These are phyloP conservation scores for Rhabdomys dilectus DNA, from an alignment of 2,113 vertebrate genomes.

Conservation along the genomic window DNA sequence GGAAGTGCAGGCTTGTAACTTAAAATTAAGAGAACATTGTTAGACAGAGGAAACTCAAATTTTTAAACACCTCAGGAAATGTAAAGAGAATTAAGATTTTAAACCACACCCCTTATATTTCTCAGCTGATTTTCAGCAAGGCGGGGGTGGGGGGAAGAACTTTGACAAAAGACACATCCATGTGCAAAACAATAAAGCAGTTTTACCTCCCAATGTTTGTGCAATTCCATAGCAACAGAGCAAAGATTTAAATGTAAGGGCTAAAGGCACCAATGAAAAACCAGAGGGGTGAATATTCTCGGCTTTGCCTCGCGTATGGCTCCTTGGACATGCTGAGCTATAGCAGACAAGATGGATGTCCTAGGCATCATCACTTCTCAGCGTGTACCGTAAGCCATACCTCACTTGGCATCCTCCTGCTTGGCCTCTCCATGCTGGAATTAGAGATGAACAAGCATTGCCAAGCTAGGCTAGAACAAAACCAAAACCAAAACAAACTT, in stretches of 20 bases:
- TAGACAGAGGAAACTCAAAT: neutral
- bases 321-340: neutral
- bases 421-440: neutral
- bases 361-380: neutral
- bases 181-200: neutral
- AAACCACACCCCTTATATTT: neutral
- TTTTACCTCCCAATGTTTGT: neutral
- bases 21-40: neutral
- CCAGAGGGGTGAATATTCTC: neutral
- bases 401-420: neutral
- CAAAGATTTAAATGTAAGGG: neutral
- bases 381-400: too few species aligned
- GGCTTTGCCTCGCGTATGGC: neutral
- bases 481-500: neutral
- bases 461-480: neutral
- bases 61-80: neutral
- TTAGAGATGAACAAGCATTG: neutral
- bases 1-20: neutral
- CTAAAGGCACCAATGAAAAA: conserved; percentile 14
- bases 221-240: conserved; percentile 5
- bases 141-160: neutral
- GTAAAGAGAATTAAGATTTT: neutral
- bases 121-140: neutral
- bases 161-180: neutral
- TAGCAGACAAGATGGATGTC: neutral